Conservation (phyloP, 2,888 invertebrate genomes). For the Leptopilina drosophilae region DNA sequence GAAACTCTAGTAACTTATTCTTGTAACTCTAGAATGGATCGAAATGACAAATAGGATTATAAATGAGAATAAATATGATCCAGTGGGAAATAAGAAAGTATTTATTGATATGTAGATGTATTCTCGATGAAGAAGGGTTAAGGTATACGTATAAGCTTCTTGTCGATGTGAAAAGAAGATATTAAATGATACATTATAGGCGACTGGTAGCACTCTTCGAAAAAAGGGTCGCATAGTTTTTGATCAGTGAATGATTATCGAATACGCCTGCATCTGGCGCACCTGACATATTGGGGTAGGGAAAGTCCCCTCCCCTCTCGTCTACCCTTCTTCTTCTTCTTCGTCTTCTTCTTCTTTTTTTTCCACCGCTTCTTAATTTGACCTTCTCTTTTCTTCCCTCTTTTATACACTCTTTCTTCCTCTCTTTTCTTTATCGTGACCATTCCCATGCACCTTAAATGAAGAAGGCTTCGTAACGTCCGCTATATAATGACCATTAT, state of each 20-base stretch:
- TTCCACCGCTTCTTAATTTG: conserved; percentile 52
- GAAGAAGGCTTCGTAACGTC: conserved; percentile 72
- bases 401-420: conserved; percentile 41
- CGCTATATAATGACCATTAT: conserved; percentile 76
- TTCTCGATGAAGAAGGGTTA: background rate
- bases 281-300: conserved; percentile 72
- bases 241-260: conserved; percentile 74
- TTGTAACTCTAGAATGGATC: too few relatives aligned
- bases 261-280: conserved; percentile 73
- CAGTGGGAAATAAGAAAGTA: conserved; percentile 1
- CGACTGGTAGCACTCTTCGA: conserved; percentile 14
- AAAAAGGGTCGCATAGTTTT: conserved; percentile 50
- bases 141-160: background rate
- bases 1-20: too few relatives aligned
- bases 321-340: conserved; percentile 33
- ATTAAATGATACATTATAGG: conserved; percentile 40
- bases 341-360: conserved; percentile 48
- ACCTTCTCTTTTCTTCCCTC: conserved; percentile 52
- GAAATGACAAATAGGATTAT: too few relatives aligned
- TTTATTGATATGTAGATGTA: conserved; percentile 35
- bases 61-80: too few relatives aligned
- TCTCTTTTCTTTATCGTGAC: conserved; percentile 54
- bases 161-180: conserved; percentile 54
- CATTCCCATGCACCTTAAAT: conserved; percentile 59
- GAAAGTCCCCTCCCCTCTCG: conserved; percentile 49